These are phyloP conservation scores for Apostichopus californicus DNA, from an alignment of 35 echinoderm and acorn worm genomes.

Conservation along the genomic window DNA sequence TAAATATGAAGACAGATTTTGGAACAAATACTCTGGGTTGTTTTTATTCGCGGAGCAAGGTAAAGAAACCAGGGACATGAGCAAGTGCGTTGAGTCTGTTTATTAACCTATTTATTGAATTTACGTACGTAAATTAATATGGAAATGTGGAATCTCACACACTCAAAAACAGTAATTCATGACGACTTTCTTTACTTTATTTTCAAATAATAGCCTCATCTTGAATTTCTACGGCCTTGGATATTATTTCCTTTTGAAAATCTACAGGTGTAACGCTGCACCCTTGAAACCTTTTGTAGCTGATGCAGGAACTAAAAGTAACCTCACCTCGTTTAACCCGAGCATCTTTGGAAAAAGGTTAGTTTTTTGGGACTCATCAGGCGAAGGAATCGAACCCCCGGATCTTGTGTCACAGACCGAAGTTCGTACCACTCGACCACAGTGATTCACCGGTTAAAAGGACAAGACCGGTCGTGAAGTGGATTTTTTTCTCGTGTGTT, in stretches of 20 bases:
- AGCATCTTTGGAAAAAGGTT: slow-evolving; percentile 71
- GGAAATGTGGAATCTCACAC: no score
- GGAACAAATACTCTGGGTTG: no score
- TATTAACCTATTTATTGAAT: neutral
- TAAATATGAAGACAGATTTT: no score
- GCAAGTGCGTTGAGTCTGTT: neutral
- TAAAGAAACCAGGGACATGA: neutral
- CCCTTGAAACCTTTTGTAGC: slow-evolving; percentile 51
- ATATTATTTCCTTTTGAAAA: neutral
- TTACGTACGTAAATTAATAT: no score
- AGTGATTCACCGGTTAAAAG: no score
- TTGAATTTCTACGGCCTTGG: neutral
- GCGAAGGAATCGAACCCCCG: no score
- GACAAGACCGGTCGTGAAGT: no score
- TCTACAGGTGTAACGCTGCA: slow-evolving; percentile 79
- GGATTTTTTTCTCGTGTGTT: no score
- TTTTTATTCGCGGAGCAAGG: neutral
- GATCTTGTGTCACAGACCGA: no score
- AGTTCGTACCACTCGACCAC: no score
- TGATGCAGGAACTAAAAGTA: slow-evolving; percentile 75
- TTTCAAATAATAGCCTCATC: neutral
- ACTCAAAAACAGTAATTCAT: neutral
- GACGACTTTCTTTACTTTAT: neutral
- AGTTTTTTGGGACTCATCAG: neutral
- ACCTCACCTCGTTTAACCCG: slow-evolving; percentile 80